Evolutionary conservation across 1,140 invertebrate genomes (phyloP), one percentile per base, ranked within the genome.

Genomic region (Zophobas morio): DNA sequence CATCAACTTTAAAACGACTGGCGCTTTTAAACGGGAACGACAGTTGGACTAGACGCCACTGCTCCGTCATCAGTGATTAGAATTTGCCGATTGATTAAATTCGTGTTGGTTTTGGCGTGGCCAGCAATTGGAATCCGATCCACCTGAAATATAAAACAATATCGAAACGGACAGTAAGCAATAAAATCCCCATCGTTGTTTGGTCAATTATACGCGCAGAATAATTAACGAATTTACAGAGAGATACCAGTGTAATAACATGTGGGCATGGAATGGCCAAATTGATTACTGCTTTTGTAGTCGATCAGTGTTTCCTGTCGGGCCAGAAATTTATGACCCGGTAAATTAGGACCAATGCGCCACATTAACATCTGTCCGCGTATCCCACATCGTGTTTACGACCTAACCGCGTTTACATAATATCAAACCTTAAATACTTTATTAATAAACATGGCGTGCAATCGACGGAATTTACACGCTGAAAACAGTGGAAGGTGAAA

Each of bases 211-310:
- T 76, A 71, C 66, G 56, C 42, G 33, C 66, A 76, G 75, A 76
- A 76, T 76, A 76, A 76, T 76, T 76, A 78, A 74, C 72, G 76
- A 56, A 78, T 78, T 78, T 78, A 78, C 72, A 78, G 51, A 37
- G 57, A 60, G 77, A 79, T 76, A 79, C 78, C 73, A 54, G 70
- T 72, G 75, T 79, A 76, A 79, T 76, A 78, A 78, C 77, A 77
- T 76, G 78, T 76, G 78, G 75, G 70, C 78, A 77, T 66, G 75
- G 75, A 77, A 79, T 74, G 78, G 74, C 74, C 70, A 76, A 81
- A 81, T 81, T 81, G 80, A 81, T 81, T 81, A 79, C 78, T 70
- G 76, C 80, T 79, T 80, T 81, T 81, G 80, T 79, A 81, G 78
- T 78, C 78, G 78, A 81, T 81, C 78, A 72, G 75, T 78, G 78